A percentile compares a stretch with the other conserved stretches of the same genome.
phyloP scores from a whole-genome alignment of 2,113 vertebrate species.

The Malurus cyaneus region DNA sequence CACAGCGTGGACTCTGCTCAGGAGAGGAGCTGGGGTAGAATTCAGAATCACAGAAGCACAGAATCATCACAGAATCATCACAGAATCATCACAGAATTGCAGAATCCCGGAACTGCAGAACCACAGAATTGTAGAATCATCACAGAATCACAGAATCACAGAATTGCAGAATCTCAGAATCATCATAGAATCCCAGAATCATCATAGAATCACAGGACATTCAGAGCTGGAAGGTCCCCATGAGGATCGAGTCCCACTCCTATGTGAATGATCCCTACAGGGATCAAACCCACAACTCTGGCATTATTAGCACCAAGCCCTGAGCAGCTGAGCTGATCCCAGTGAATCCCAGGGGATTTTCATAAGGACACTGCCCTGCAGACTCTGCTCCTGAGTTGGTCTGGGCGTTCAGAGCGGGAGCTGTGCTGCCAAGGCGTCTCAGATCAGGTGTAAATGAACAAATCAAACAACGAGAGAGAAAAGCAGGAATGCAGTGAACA shows the following conservation, averaged over 20 bases:
- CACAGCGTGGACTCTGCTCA: neutral
- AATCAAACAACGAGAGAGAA: neutral
- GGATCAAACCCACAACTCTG: neutral
- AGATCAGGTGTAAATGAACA: neutral
- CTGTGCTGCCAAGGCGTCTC: neutral
- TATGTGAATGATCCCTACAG: neutral
- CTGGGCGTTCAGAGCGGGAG: neutral
- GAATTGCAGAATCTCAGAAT: no score
- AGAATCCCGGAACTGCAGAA: no score
- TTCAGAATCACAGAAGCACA: neutral
- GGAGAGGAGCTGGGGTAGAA: neutral
- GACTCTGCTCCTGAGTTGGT: neutral
- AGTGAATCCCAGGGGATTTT: neutral
- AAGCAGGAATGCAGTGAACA: neutral
- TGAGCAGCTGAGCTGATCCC: neutral
- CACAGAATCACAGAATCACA: no score
- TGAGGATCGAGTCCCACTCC: neutral
- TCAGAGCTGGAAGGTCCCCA: neutral
- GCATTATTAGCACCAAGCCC: neutral
- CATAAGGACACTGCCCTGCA: neutral
- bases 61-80: no score
- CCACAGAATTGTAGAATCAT: no score
- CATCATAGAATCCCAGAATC: no score
- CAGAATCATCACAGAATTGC: no score
- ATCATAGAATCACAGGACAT: neutral